Base-by-base conservation (phyloP, 2,113 vertebrate species). In the Cebidichthys violaceus region DNA sequence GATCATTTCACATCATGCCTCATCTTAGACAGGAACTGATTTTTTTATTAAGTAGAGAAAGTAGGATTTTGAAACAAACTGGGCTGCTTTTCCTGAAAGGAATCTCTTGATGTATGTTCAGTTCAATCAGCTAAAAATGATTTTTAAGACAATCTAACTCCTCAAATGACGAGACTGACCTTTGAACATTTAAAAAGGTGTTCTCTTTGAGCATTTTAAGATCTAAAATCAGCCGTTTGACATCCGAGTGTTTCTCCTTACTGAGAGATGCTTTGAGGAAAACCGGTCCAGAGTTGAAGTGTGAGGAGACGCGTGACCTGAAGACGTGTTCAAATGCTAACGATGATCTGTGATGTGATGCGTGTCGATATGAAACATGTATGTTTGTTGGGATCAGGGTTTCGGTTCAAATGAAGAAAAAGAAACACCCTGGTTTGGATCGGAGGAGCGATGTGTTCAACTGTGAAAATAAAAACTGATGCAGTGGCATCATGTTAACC, bases 401-500 rank as follows among this genome's bases (percentile, higher is more conserved):
- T 17, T 80, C 4, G 70, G 20, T 24, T 22, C 33, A 72, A 43
- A n/a, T 1, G n/a, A n/a, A n/a, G n/a, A n/a, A 1, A 7, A 33
- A 64, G 6, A 41, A 41, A n/a, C 33, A 35, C n/a, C 35, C 70
- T 45, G 67, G 74, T 55, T 41, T 75, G 76, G 74, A 65, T 54
- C 24, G 41, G 45, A 83, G 74, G 77, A 77, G 79, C 66, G 72
- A 83, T 75, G 52, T 31, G 55, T 68, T 89, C 57, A 84, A 89
- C 86, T 89, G 87, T 90, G 87, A 92, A 84, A 92, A 90, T 91
- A 86, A 93, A 93, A 90, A 81, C 50, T 22, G 80, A 77, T 78
- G 84, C 83, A n/a, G 62, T 60, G 61, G 54, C 71, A n/a, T 73
- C 81, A 52, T 14, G 70, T 79, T 6, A 33, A 65, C 50, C 64